Conservation (phyloP, 92 coral and sea anemone genomes). For the Porites evermanni region DNA sequence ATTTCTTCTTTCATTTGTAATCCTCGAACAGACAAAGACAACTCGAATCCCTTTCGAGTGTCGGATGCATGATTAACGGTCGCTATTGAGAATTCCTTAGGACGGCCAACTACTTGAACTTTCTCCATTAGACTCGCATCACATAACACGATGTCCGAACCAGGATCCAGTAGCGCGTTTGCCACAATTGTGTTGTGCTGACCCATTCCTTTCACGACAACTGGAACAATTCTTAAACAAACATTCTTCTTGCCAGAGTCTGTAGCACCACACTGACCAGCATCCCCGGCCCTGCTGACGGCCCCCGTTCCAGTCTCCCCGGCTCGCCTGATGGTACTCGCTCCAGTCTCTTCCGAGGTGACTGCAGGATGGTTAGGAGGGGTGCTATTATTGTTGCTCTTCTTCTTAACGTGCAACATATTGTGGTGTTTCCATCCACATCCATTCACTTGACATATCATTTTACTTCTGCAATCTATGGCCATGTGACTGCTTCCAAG, state of each 20-base stretch:
- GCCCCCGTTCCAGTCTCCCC: neutral
- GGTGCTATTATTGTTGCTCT: neutral
- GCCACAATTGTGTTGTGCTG: neutral
- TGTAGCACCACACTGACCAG: slow-evolving; percentile 18
- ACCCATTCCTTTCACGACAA: slow-evolving; percentile 10
- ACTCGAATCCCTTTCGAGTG: slow-evolving; percentile 5
- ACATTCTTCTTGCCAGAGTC: slow-evolving; percentile 1
- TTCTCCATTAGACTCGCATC: slow-evolving; percentile 13
- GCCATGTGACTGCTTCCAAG: slow-evolving; percentile 40
- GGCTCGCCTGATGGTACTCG: too few relatives aligned
- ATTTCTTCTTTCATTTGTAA: slow-evolving; percentile 1
- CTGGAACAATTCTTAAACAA: slow-evolving; percentile 12
- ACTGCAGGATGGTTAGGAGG: neutral
- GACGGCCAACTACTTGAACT: slow-evolving; percentile 2
- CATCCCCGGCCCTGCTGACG: slow-evolving; percentile 19
- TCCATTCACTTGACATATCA: neutral
- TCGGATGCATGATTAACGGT: slow-evolving; percentile 42
- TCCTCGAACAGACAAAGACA: slow-evolving; percentile 15
- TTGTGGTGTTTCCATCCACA: slow-evolving; percentile 48
- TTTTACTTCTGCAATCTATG: slow-evolving; percentile 17
- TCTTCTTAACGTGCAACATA: neutral
- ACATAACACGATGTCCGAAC: slow-evolving; percentile 35
- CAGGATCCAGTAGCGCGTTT: slow-evolving; percentile 31
- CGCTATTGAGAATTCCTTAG: slow-evolving; percentile 24
- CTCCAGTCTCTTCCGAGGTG: neutral